Base-by-base conservation (phyloP, 1,140 invertebrate genomes). In the Macrocentrus cingulum region DNA sequence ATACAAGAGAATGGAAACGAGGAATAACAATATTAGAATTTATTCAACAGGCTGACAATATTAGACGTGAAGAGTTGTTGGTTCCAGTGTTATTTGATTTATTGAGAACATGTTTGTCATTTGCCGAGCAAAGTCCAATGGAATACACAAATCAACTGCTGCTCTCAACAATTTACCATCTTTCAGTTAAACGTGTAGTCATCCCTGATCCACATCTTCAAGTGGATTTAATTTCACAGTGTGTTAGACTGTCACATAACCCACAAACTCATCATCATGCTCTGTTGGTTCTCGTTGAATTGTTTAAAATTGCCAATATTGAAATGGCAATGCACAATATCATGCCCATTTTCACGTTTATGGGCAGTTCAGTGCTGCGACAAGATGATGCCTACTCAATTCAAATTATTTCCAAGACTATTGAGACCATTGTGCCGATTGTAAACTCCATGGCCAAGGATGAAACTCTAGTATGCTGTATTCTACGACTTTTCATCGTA, bases 281-380 rank as follows among this genome's bases (percentile, higher is more conserved):
- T 0, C 75, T 97, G 18, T 80, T 94, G 19, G 79, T 97, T 1
- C 76, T 97, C 0, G 74, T 80, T 0, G 74, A 79, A 44, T 42
- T 80, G 0, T 68, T 79, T 25, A 79, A 72, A 39, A 45, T 72
- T 0, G 88, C 90, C 0, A 83, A 91, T 48, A 90, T 93, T 0
- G 87, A 92, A 45, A 85, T 90, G 75, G 91, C 97, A 3, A 74
- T 98, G 8, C 88, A 94, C 68, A 92, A 95, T 66, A 89, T 96
- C 1, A 95, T 97, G 86, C 88, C 92, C 20, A 92, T 98, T 61
- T 98, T 98, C 71, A 97, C 94, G 0, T 98, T 97, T 67, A 94
- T 98, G 84, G 95, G 95, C 8, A 91, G 89, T 2, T 93, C 91
- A 0, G 87, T 97, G 16, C 74, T 97, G 0, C 82, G 94, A 13